phyloP scores from a whole-genome alignment of 2,113 vertebrate genomes.

The Spea bombifrons region DNA sequence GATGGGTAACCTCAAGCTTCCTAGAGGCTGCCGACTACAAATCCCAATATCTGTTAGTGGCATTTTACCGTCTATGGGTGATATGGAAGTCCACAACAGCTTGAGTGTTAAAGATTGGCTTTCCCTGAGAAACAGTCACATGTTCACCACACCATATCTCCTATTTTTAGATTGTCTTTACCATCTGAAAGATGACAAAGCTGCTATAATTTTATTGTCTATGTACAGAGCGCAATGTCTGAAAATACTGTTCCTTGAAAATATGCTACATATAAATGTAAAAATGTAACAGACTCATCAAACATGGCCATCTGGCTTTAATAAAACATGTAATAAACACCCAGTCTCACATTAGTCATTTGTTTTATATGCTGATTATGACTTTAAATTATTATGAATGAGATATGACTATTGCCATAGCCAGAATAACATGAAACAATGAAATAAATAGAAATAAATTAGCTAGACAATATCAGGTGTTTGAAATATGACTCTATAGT shows the following conservation, averaged over 20 bases:
- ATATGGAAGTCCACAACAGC: background rate
- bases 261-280: constrained; percentile 46
- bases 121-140: background rate
- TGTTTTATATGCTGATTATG: constrained; percentile 23
- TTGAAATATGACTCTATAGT: too few species aligned
- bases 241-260: constrained; percentile 46
- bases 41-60: too few species aligned
- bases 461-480: too few species aligned
- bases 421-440: background rate
- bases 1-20: too few species aligned
- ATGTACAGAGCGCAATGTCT: constrained; percentile 37
- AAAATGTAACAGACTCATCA: constrained; percentile 46
- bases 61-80: background rate
- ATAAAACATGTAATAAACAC: constrained; percentile 37
- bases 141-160: constrained; percentile 11
- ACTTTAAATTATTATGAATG: constrained; percentile 15
- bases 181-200: constrained; percentile 44
- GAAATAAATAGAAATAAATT: background rate
- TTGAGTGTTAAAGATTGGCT: background rate
- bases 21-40: too few species aligned
- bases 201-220: constrained; percentile 46
- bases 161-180: constrained; percentile 42
- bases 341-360: constrained; percentile 40
- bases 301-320: constrained; percentile 42
- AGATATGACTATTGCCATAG: background rate